Evolutionary conservation across 1,140 invertebrate genomes (phyloP).

Genomic region (Cherax quadricarinatus): DNA sequence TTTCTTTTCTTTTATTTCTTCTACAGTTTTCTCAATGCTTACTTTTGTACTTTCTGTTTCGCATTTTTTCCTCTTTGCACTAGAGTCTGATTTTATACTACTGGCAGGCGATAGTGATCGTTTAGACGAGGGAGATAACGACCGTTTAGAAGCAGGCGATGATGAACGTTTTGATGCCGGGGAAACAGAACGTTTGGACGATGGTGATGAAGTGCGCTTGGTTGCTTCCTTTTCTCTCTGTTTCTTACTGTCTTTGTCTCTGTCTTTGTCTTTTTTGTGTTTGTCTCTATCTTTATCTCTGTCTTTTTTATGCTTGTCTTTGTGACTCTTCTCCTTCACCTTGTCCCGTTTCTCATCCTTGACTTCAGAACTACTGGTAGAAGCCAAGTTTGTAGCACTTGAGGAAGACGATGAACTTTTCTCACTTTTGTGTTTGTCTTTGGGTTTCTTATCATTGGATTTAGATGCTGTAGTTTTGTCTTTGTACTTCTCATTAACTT

Average conservation of each 20-base stretch:
- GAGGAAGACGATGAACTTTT: constrained; percentile 39
- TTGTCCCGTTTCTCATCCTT: constrained; percentile 30
- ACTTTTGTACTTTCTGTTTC: constrained; percentile 16
- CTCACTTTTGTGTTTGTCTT: constrained; percentile 50
- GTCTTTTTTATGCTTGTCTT: constrained; percentile 24
- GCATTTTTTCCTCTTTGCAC: constrained; percentile 44
- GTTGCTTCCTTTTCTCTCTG: not conserved
- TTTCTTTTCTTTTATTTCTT: constrained; percentile 13
- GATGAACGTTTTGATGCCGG: not conserved
- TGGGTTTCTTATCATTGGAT: constrained; percentile 28
- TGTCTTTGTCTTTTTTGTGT: constrained; percentile 38
- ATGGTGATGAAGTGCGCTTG: not conserved
- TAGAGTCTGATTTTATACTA: constrained; percentile 31
- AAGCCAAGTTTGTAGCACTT: not conserved
- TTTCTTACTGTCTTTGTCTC: constrained; percentile 2
- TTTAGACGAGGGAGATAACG: not conserved
- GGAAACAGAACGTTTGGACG: not conserved
- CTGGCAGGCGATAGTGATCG: constrained; percentile 17
- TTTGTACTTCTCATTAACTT: constrained; percentile 34
- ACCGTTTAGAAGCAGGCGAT: not conserved
- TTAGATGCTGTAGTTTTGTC: constrained; percentile 32
- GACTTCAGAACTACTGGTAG: not conserved
- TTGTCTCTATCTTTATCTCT: constrained; percentile 26
- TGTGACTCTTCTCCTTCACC: constrained; percentile 33
- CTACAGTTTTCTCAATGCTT: not conserved